Base-by-base conservation (phyloP, 2,113 vertebrate genomes). In the Dipodomys ordii region DNA sequence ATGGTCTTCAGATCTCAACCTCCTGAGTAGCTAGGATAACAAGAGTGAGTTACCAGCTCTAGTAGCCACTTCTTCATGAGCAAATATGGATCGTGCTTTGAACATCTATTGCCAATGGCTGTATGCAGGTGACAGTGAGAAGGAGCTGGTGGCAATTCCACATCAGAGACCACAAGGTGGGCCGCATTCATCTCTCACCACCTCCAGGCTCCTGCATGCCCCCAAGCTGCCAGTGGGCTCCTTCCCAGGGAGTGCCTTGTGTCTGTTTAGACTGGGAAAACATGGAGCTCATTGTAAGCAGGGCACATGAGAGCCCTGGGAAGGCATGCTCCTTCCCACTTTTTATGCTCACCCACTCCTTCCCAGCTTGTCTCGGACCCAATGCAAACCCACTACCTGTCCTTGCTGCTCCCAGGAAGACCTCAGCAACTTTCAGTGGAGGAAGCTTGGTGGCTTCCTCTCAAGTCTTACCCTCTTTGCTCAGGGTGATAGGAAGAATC, bases 331-430 rank as follows among this genome's bases (percentile, higher is more conserved):
- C 6, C 71, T 68, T 10, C 2, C 76, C 3, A 15, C 22, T 60
- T 2, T 2, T n/a, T 53, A 30, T 5, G 9, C 44, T 68, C 39
- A 7, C 25, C 9, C 16, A 13, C 46, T 89, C 1, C 13, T 12
- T 89, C 30, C 22, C 1, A 5, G n/a, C 39, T 64, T 6, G 23
- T 39, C 71, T 35, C 79, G 77, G 46, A 3, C 32, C 3, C 9
- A 6, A 0, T 1, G 49, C 15, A 23, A 19, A 19, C 23, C 25
- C 32, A 35, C 15, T 73, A 67, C 49, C 44, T 32, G 22, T n/a
- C 4, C 44, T 3, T 13, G 25, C 44, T 35, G 3, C 60, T 57
- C 0, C 9, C 30, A 22, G 0, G 30, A 30, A 53, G 7, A 9
- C 7, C 35, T 16, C 2, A 2, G 72, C 69, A 6, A 18, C 30